Evolutionary conservation across 2,113 vertebrate species (phyloP).

Genomic region (Ptyas mucosa): DNA sequence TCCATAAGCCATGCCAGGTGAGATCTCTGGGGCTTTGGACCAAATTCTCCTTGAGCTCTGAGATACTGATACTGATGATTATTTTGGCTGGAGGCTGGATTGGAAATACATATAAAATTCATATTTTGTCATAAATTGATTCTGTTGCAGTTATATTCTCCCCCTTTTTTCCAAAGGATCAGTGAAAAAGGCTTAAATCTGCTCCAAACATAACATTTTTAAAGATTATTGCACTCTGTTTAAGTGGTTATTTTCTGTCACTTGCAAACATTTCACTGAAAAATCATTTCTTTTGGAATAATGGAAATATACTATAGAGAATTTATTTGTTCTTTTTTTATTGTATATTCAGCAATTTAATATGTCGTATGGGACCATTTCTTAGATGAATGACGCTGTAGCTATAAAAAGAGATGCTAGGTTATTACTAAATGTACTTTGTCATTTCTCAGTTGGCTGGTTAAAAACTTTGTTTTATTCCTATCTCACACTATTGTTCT

Average conservation of each 20-base stretch:
- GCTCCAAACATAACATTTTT: not conserved
- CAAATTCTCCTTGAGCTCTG: not conserved
- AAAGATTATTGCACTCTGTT: not conserved
- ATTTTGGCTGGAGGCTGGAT: not conserved
- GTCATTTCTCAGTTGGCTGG: not conserved
- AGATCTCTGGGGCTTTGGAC: not conserved
- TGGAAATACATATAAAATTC: not conserved
- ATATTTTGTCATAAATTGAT: not conserved
- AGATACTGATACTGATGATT: not conserved
- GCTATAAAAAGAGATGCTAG: not conserved
- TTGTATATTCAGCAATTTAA: not conserved
- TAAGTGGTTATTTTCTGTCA: not conserved
- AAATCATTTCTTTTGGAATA: not conserved
- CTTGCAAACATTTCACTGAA: not conserved
- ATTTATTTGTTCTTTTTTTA: not conserved
- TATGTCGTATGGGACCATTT: not conserved
- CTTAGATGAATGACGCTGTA: not conserved
- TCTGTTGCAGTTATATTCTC: not conserved
- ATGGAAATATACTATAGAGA: not conserved
- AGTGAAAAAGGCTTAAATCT: not conserved
- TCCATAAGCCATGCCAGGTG: not conserved
- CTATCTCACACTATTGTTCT: not conserved
- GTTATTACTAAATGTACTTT: not conserved
- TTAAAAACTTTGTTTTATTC: not conserved
- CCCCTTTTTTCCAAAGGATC: not conserved